Evolutionary conservation across 2,113 vertebrate species (phyloP).

Genomic region (Zosterops borbonicus): DNA sequence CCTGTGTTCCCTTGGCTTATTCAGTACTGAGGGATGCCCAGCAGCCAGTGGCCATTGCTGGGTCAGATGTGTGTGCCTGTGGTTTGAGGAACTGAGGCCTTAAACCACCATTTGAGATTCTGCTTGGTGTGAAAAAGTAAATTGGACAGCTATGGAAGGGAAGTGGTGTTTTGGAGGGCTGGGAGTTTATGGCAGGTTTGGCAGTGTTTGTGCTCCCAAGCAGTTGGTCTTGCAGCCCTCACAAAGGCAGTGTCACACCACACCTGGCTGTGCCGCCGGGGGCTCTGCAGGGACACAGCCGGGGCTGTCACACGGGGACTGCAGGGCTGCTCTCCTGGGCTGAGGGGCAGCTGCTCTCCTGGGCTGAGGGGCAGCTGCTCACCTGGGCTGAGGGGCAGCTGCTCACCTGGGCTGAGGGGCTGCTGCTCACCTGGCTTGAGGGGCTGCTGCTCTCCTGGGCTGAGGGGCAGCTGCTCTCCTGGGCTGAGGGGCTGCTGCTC

Average conservation of each 20-base stretch:
- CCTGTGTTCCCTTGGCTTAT: not conserved
- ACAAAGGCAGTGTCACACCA: not conserved
- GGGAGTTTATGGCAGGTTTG: not conserved
- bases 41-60: not conserved
- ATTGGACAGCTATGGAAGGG: not conserved
- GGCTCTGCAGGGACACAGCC: not conserved
- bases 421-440: not conserved
- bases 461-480: too few species aligned
- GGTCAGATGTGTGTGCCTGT: not conserved
- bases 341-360: not conserved
- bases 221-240: not conserved
- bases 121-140: not conserved
- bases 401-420: not conserved
- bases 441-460: too few species aligned
- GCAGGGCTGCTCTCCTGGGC: not conserved
- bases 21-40: not conserved
- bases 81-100: not conserved
- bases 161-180: not conserved
- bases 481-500: not conserved
- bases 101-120: not conserved
- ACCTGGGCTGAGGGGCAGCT: not conserved
- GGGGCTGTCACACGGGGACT: accelerated
- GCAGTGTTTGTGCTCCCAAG: not conserved
- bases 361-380: not conserved
- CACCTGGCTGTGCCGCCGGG: accelerated